These are phyloP conservation scores for Scaptodrosophila latifasciaeformis DNA, from an alignment of 2,888 invertebrate genomes.

Conservation along the genomic window DNA sequence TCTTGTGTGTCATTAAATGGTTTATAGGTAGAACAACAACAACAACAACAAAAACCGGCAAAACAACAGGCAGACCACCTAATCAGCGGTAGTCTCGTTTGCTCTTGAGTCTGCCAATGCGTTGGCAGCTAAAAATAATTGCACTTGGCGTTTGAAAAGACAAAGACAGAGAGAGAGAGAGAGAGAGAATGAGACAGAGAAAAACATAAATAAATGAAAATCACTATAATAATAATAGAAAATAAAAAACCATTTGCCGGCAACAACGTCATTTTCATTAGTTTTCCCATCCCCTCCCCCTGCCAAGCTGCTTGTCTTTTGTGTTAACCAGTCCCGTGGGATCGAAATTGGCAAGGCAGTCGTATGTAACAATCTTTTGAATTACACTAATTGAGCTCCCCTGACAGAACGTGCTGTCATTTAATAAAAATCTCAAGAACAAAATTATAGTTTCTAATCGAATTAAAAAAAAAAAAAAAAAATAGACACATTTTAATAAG, in stretches of 20 bases:
- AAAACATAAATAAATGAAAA: background rate
- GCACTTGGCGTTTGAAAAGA: conserved; percentile 31
- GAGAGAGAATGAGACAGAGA: no score
- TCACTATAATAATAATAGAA: conserved; percentile 2
- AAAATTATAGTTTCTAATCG: no score
- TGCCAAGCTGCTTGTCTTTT: no score
- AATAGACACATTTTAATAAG: no score
- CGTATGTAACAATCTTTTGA: conserved; percentile 45
- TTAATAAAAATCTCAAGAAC: no score
- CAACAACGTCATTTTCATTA: no score
- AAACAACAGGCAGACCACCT: conserved; percentile 4
- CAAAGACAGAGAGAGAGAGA: conserved; percentile 16
- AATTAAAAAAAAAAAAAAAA: no score
- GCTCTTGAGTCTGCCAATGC: conserved; percentile 31
- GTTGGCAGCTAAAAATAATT: conserved; percentile 49
- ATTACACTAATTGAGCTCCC: conserved; percentile 53
- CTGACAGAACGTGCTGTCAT: conserved; percentile 8
- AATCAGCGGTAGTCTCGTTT: background rate
- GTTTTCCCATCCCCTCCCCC: no score
- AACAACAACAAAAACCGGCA: conserved; percentile 13
- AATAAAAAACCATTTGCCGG: background rate
- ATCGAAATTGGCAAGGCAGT: conserved; percentile 11
- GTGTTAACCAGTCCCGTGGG: background rate
- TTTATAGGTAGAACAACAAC: background rate
- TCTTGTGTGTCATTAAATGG: no score